A percentile compares a stretch with the other conserved stretches of the same genome.
phyloP scores from a whole-genome alignment of 2,113 vertebrate genomes.

The Pongo pygmaeus region DNA sequence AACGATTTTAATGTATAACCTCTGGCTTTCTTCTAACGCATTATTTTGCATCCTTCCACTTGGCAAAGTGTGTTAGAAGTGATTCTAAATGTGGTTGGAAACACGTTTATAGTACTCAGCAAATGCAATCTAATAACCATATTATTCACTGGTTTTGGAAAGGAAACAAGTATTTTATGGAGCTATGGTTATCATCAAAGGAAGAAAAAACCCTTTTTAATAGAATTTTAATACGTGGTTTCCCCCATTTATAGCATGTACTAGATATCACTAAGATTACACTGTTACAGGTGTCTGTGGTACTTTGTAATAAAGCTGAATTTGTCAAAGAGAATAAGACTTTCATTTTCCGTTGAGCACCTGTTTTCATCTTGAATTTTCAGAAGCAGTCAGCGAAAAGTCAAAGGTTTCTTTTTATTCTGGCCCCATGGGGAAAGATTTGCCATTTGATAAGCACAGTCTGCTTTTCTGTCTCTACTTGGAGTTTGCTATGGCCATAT shows the following conservation, averaged over 20 bases:
- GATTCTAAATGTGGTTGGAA: not conserved
- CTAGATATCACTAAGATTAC: not conserved
- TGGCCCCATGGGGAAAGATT: not conserved
- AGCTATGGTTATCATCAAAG: not conserved
- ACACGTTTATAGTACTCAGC: not conserved
- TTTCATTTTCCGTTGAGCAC: not conserved
- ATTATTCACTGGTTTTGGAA: conserved; percentile 31
- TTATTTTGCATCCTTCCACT: conserved; percentile 64
- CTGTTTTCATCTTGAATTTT: not conserved
- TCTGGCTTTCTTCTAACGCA: conserved; percentile 62
- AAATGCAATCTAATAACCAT: conserved; percentile 37
- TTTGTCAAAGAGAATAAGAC: not conserved
- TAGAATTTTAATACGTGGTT: not conserved
- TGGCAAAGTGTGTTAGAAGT: not conserved
- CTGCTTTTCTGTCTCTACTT: not conserved
- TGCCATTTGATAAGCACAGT: not conserved
- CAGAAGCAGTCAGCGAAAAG: not conserved
- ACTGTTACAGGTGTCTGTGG: not conserved
- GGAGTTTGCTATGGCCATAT: not conserved
- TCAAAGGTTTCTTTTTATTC: not conserved
- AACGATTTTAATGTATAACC: conserved; percentile 70
- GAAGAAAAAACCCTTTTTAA: not conserved
- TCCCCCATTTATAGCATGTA: not conserved
- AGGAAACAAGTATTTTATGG: conserved; percentile 24
- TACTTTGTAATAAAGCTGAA: not conserved